Evolutionary conservation across 30 jellyfish, hydroid and myxozoan species (phyloP).

Genomic region (Chrysaora quinquecirrha): DNA sequence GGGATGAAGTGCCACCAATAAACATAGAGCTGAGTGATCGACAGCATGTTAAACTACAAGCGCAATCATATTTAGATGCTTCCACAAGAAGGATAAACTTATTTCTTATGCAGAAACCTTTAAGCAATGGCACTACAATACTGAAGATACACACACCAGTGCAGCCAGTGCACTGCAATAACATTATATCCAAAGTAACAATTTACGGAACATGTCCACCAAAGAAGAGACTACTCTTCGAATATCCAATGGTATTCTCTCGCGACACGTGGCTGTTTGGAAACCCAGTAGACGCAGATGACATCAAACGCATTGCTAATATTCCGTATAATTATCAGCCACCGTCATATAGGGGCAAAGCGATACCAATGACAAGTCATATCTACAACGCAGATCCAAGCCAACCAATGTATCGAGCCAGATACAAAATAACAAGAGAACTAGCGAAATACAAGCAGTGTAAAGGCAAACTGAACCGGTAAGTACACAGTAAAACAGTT

Average conservation of each 20-base stretch:
- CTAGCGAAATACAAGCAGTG: slow-evolving; percentile 73
- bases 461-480: slow-evolving; percentile 73
- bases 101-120: slow-evolving; percentile 39
- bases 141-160: slow-evolving; percentile 25
- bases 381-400: slow-evolving; percentile 94
- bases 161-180: slow-evolving; percentile 45
- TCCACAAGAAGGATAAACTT: slow-evolving; percentile 7
- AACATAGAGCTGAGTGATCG: slow-evolving; percentile 47
- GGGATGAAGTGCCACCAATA: slow-evolving; percentile 33
- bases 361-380: slow-evolving; percentile 79
- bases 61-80: neutral
- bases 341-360: slow-evolving; percentile 82
- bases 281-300: slow-evolving; percentile 65
- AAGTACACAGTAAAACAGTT: too few species aligned
- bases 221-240: slow-evolving; percentile 48
- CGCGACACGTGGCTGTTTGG: slow-evolving; percentile 52
- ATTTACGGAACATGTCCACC: slow-evolving; percentile 77
- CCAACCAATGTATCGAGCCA: slow-evolving; percentile 58
- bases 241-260: slow-evolving; percentile 44
- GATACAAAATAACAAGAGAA: slow-evolving; percentile 57
- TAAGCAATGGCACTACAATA: slow-evolving; percentile 26
- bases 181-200: slow-evolving; percentile 9
- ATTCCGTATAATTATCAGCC: slow-evolving; percentile 90
- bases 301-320: slow-evolving; percentile 54
- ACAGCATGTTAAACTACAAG: neutral